Evolutionary conservation across 2,113 vertebrate species (phyloP), one percentile per base, ranked within the genome.

Genomic region (Columba janthina): DNA sequence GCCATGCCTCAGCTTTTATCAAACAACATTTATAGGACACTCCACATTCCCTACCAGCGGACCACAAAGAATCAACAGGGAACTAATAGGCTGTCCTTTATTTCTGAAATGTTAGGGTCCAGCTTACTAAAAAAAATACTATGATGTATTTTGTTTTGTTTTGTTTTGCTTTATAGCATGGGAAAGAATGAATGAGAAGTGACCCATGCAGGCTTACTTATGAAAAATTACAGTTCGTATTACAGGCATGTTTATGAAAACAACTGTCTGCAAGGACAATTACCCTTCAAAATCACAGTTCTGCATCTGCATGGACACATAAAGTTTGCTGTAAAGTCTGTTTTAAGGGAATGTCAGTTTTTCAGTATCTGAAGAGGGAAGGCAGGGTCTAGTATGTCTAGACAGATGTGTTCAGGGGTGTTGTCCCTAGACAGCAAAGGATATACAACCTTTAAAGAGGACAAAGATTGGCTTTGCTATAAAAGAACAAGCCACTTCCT

Each of bases 391-490:
- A 72, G 54, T 15, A 62, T 31, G 94, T 95, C 92, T 94, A 94
- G 92, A 93, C 88, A 87, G 86, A 89, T 72, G 65, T 42, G 50
- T 70, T 73, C 72, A 91, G 65, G 82, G 85, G 36, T 94, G 92
- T 38, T 95, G 94, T 92, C 96, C 92, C 86, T 96, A 90, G 95
- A 95, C 76, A 96, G 85, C 90, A 93, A 77, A 96, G 93, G 86
- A 97, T 94, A 93, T 73, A 94, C 4, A 12, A 86, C 65, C 46
- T 92, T 78, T 73, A 84, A 92, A 89, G 40, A 72, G 61, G 92
- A 95, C 92, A 95, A 96, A 96, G 88, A 92, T 92, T 97, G 92
- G 93, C 93, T 85, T 97, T 94, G 88, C 90, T 95, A 94, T 96
- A 96, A 96, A 96, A 96, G 96, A 97, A 48, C 83, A 92, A 96